A percentile compares a stretch with the other conserved stretches of the same genome.
These are phyloP conservation scores for Falco novaeseelandiae DNA, from an alignment of 2,797 vertebrate genomes.

Conservation along the genomic window DNA sequence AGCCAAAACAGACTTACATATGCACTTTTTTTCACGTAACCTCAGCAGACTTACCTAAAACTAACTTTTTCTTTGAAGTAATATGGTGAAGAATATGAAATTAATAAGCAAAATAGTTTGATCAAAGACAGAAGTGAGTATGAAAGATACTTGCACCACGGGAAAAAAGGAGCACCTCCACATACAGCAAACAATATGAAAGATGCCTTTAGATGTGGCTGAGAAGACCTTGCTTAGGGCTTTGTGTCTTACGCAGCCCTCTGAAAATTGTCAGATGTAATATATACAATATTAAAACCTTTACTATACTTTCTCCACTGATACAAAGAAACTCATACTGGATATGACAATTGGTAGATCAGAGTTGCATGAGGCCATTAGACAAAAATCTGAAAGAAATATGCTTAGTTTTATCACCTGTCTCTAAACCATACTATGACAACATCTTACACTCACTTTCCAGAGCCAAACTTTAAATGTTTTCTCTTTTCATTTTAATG, in stretches of 20 bases:
- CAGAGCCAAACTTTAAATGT: neutral
- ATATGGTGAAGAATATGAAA: neutral
- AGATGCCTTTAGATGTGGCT: neutral
- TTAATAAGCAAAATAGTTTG: neutral
- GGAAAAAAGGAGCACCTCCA: neutral
- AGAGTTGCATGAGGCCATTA: neutral
- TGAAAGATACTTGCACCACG: neutral
- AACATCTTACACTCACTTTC: neutral
- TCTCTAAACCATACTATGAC: neutral
- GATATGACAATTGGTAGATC: neutral
- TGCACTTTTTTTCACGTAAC: neutral
- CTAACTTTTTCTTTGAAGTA: neutral
- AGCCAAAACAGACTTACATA: neutral
- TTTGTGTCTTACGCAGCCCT: neutral
- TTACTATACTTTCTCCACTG: neutral
- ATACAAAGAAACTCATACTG: neutral
- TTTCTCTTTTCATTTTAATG: neutral
- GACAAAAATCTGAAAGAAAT: neutral
- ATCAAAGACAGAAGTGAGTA: neutral
- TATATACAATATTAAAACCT: neutral
- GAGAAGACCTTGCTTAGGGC: neutral
- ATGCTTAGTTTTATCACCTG: neutral
- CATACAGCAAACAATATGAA: rapidly evolving
- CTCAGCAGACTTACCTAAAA: neutral
- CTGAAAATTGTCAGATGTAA: neutral